These are phyloP conservation scores for Phocides pigmalion DNA, from an alignment of 1,140 invertebrate species.

Conservation along the genomic window DNA sequence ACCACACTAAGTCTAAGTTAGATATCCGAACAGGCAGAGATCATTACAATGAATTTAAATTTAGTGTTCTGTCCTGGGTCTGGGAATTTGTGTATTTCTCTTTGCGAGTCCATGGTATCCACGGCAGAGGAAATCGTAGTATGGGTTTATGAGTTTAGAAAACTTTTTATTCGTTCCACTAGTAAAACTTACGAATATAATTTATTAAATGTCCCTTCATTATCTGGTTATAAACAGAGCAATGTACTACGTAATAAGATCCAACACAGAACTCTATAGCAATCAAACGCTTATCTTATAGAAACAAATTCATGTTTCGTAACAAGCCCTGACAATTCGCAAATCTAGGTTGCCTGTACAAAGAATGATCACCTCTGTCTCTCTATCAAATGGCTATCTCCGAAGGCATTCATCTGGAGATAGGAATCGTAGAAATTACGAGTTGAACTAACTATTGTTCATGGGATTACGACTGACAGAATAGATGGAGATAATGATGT, in stretches of 20 bases:
- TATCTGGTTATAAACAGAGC: no score
- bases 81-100: no score
- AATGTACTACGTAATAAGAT: constrained; percentile 4
- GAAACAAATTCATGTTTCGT: constrained; percentile 26
- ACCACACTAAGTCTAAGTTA: no score
- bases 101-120: no score
- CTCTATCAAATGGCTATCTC: constrained; percentile 43
- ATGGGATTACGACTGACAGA: constrained; percentile 43
- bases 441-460: constrained; percentile 52
- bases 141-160: no score
- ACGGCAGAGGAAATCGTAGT: no score
- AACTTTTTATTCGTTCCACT: no score
- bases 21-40: no score
- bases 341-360: constrained; percentile 34
- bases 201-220: no score
- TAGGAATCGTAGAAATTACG: constrained; percentile 45
- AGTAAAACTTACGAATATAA: no score
- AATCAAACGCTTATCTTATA: constrained; percentile 14
- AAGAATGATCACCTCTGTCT: constrained; percentile 37
- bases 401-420: constrained; percentile 43
- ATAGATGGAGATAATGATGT: constrained; percentile 47
- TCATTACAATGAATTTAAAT: no score
- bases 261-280: constrained; percentile 4
- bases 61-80: no score
- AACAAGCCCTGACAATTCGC: constrained; percentile 36